Evolutionary conservation across 2,113 vertebrate species (phyloP).

Genomic region (Actenoides hombroni): DNA sequence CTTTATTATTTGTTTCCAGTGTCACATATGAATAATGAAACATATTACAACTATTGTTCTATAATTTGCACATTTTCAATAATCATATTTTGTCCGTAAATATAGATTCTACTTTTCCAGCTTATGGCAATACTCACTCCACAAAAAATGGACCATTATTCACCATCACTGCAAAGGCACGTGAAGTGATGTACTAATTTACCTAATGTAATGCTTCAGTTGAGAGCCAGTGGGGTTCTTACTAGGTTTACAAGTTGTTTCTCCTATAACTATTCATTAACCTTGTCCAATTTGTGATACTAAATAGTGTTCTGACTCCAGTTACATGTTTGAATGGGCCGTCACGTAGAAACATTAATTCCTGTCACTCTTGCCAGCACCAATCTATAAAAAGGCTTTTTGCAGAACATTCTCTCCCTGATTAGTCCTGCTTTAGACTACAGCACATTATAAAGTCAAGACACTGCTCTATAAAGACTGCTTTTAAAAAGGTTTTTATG

Average conservation of each 20-base stretch:
- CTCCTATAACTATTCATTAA: not conserved
- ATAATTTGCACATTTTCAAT: not conserved
- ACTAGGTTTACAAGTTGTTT: not conserved
- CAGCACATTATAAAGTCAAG: not conserved
- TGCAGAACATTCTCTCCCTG: not conserved
- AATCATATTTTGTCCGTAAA: not conserved
- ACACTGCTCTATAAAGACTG: not conserved
- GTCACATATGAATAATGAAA: not conserved
- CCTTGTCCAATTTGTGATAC: not conserved
- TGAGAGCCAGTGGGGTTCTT: not conserved
- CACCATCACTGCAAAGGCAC: not conserved
- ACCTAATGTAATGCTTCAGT: not conserved
- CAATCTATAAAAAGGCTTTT: not conserved
- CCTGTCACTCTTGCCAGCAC: not conserved
- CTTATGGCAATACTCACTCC: not conserved
- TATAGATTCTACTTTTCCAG: not conserved
- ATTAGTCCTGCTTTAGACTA: not conserved
- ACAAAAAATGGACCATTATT: not conserved
- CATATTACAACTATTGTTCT: not conserved
- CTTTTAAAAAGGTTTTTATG: constrained; percentile 13
- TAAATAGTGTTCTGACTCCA: not conserved
- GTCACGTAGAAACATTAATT: not conserved
- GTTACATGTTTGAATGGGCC: not conserved
- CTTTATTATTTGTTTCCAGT: not conserved
- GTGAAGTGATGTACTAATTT: not conserved